Conservation (phyloP, 2,797 vertebrate genomes). For the Lagodon rhomboides region DNA sequence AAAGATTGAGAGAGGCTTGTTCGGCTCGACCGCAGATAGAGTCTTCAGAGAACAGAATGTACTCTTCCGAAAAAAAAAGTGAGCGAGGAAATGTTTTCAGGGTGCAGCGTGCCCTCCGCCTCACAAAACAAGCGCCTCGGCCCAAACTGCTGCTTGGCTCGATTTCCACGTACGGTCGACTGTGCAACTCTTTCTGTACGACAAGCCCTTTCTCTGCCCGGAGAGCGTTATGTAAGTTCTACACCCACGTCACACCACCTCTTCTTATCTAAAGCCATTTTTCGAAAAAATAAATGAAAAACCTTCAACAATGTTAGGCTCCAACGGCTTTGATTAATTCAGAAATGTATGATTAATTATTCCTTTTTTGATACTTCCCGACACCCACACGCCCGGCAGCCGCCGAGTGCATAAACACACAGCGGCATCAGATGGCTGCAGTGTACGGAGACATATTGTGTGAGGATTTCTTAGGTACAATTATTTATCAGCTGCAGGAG, state of each 20-base stretch:
- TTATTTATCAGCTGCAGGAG: constrained; percentile 22
- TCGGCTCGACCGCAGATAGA: neutral
- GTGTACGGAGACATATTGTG: neutral
- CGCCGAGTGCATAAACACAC: neutral
- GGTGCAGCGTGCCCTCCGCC: constrained; percentile 13
- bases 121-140: neutral
- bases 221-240: neutral
- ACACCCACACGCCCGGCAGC: constrained; percentile 24
- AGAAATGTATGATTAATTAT: constrained; percentile 29
- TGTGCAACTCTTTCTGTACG: constrained; percentile 18
- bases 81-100: constrained; percentile 12
- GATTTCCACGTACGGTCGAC: constrained; percentile 14
- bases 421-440: constrained; percentile 5
- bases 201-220: neutral
- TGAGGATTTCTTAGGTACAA: constrained; percentile 18
- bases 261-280: constrained; percentile 6
- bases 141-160: constrained; percentile 16
- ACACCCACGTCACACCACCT: neutral
- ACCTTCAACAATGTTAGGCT: constrained; percentile 8
- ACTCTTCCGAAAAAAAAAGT: neutral
- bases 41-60: constrained; percentile 7
- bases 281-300: constrained; percentile 33
- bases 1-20: neutral
- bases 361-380: constrained; percentile 26
- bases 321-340: constrained; percentile 27